Percentiles rank a stretch among this genome's conserved stretches.
Evolutionary conservation across 2,113 vertebrate species (phyloP).

Genomic region (Rhipidura dahli): DNA sequence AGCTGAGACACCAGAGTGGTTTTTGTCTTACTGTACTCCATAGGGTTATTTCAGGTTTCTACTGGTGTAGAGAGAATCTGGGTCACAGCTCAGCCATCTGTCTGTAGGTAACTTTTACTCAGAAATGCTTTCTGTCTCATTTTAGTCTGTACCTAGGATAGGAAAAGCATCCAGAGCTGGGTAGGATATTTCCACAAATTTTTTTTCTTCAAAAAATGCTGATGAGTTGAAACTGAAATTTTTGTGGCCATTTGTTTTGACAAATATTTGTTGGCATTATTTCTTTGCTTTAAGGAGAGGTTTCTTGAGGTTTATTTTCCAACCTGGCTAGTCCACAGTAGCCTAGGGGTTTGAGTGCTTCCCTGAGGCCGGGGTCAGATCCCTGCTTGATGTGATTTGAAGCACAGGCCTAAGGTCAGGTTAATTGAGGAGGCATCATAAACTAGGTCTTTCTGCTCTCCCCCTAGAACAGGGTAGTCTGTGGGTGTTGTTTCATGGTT

Average conservation of each 20-base stretch:
- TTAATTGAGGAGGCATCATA: background rate
- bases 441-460: background rate
- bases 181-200: background rate
- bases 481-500: background rate
- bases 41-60: conserved; percentile 35
- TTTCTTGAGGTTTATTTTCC: background rate
- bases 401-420: background rate
- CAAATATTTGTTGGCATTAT: background rate
- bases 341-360: background rate
- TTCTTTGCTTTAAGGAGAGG: background rate
- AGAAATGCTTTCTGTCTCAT: conserved; percentile 13
- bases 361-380: background rate
- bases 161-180: background rate
- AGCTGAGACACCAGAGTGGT: background rate
- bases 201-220: background rate
- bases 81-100: conserved; percentile 49
- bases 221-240: background rate
- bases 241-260: background rate
- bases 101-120: conserved; percentile 8
- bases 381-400: background rate
- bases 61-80: conserved; percentile 20
- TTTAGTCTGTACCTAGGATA: background rate
- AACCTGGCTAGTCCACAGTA: background rate
- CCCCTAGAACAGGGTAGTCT: background rate
- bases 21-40: background rate